Percentiles rank a stretch among this genome's conserved stretches.
Evolutionary conservation across 2,888 invertebrate genomes (phyloP).

Genomic region (Mystacides longicornis): DNA sequence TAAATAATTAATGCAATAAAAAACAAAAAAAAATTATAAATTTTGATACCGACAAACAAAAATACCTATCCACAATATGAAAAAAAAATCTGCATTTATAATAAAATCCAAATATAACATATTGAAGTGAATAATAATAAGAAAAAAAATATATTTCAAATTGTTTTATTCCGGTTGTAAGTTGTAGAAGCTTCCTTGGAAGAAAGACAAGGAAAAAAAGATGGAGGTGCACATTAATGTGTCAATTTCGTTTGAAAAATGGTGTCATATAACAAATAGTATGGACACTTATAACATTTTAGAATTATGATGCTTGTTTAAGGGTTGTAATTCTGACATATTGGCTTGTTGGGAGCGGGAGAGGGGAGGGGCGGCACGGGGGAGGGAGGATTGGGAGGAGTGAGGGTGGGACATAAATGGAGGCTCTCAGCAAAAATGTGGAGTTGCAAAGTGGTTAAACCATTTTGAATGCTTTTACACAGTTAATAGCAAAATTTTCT

Average conservation of each 20-base stretch:
- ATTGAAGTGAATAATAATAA: neutral
- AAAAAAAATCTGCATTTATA: neutral
- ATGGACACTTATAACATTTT: conserved; percentile 20
- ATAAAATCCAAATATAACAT: neutral
- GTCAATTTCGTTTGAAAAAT: conserved; percentile 26
- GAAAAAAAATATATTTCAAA: neutral
- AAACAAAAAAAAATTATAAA: neutral
- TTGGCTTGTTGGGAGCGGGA: neutral
- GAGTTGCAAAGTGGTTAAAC: neutral
- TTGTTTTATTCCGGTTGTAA: neutral
- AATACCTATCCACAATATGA: neutral
- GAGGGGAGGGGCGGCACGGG: neutral
- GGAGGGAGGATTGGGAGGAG: neutral
- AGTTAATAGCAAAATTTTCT: no score
- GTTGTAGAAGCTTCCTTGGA: neutral
- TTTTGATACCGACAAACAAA: neutral
- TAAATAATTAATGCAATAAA: neutral
- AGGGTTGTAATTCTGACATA: conserved; percentile 9
- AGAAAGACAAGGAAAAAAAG: neutral
- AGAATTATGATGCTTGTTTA: conserved; percentile 21
- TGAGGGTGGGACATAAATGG: neutral
- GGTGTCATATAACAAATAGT: conserved; percentile 25
- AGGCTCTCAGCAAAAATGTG: neutral
- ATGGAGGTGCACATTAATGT: conserved; percentile 20
- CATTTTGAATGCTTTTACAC: no score